Evolutionary conservation across 2,888 invertebrate species (phyloP).

Genomic region (Platynereis dumerilii): DNA sequence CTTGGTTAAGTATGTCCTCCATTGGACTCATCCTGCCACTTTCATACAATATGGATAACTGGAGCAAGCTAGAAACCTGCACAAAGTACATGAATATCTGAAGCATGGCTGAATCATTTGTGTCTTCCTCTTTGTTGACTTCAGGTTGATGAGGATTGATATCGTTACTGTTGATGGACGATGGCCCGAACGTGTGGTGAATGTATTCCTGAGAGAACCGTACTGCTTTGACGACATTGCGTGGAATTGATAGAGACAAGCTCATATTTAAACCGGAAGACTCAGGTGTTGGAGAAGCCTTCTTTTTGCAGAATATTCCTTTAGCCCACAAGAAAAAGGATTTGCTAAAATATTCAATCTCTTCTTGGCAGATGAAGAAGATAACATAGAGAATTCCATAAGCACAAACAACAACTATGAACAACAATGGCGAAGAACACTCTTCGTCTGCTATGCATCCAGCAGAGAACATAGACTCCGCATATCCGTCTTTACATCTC

Average conservation of each 20-base stretch:
- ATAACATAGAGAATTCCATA: conserved; percentile 32
- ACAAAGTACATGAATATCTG: conserved; percentile 37
- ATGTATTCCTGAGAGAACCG: too few species aligned
- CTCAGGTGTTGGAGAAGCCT: not conserved
- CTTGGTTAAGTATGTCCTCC: not conserved
- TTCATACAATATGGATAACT: conserved; percentile 13
- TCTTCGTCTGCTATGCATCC: conserved; percentile 24
- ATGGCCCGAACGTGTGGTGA: too few species aligned
- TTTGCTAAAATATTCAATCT: conserved; percentile 15
- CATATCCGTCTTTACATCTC: conserved; percentile 25
- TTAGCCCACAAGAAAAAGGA: conserved; percentile 3
- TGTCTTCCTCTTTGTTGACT: not conserved
- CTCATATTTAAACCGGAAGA: not conserved
- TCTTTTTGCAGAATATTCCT: not conserved
- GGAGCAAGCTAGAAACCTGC: conserved; percentile 29
- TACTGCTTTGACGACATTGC: too few species aligned
- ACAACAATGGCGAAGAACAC: conserved; percentile 16
- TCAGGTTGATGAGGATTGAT: not conserved
- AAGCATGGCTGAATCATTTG: conserved; percentile 16
- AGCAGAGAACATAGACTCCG: conserved; percentile 31
- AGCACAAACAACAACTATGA: conserved; percentile 15
- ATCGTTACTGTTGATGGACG: too few species aligned
- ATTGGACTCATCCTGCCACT: conserved; percentile 10
- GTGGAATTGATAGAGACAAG: too few species aligned
- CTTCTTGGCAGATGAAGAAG: conserved; percentile 33